Percentiles rank a stretch among this genome's conserved stretches.
Conservation (phyloP, 2,888 invertebrate genomes). For the Microplitis manilae region DNA sequence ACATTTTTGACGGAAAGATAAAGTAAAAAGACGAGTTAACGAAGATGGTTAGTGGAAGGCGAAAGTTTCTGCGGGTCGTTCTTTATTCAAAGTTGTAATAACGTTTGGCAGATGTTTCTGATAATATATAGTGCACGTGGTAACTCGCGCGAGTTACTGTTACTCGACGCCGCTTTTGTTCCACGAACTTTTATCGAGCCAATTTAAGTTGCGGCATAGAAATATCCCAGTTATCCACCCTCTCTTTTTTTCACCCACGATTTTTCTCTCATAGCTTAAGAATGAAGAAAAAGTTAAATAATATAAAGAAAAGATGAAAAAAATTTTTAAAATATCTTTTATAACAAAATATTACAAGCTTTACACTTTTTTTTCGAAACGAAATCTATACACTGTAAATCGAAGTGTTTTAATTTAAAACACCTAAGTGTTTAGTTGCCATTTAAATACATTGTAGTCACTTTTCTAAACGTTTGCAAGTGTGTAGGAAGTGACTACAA, state of each 20-base stretch:
- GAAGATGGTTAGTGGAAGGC: conserved; percentile 5
- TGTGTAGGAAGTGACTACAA: no score
- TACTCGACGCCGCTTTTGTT: conserved; percentile 61
- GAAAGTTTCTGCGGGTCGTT: conserved; percentile 52
- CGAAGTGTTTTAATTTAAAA: no score
- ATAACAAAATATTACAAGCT: not conserved
- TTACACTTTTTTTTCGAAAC: not conserved
- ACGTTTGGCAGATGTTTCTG: conserved; percentile 71
- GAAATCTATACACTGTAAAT: no score
- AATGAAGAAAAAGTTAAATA: conserved; percentile 1
- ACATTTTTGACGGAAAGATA: conserved; percentile 36
- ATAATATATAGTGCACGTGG: conserved; percentile 54
- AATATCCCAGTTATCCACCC: conserved; percentile 49
- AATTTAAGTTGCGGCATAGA: conserved; percentile 69
- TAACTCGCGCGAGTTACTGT: conserved; percentile 40
- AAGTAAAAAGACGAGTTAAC: conserved; percentile 43
- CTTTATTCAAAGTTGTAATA: conserved; percentile 72
- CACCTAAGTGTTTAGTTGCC: no score
- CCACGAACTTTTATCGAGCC: conserved; percentile 71
- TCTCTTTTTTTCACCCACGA: conserved; percentile 33
- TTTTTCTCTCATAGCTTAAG: conserved; percentile 10
- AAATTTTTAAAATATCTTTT: not conserved
- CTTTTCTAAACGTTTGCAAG: no score
- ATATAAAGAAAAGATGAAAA: conserved; percentile 4
- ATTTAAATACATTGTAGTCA: no score